Evolutionary conservation across 2,797 vertebrate species (phyloP), one percentile per base, ranked within the genome.

Genomic region (Schizothorax lantsangensis): DNA sequence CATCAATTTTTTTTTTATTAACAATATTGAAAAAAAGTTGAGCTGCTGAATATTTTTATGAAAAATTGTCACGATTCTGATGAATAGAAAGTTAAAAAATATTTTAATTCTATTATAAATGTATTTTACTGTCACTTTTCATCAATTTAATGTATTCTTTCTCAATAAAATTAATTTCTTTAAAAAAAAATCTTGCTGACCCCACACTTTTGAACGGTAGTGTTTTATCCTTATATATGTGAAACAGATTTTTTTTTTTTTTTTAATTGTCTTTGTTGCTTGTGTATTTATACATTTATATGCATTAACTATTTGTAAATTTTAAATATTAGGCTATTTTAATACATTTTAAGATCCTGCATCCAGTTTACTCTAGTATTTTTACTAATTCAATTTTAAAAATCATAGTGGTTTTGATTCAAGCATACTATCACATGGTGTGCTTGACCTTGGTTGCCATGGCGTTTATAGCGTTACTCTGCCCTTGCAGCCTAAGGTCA

Each of bases 401-500:
- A 40, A 59, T 64, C 14, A 4, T 64, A 54, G 64, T 79, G 73
- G 84, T 40, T 85, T 33, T 81, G 36, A 69, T 59, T 81, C 19
- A 74, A 83, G 30, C 64, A 72, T 79, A 81, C 33, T 72, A 68
- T 89, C 83, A 93, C 71, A 74, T 88, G 88, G 88, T 84, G 87
- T 83, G 81, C 77, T 74, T 89, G 91, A 85, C 89, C 94, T 95
- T 94, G 94, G 94, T 93, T 91, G 94, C 94, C 94, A 93, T 96
- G 93, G 95, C 95, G 89, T 97, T 98, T 96, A 98, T 97, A 97
- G 97, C 96, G 94, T 97, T 99, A 96, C 99, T 99, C 97, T 99
- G 96, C 97, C 97, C 96, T 99, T 99, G 96, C 98, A 99, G 98
- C 98, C 96, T 97, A 99, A 99, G 97, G 96, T 96, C 97, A 97